Base-by-base conservation (phyloP, 2,888 invertebrate species). In the Acleris laterana region DNA sequence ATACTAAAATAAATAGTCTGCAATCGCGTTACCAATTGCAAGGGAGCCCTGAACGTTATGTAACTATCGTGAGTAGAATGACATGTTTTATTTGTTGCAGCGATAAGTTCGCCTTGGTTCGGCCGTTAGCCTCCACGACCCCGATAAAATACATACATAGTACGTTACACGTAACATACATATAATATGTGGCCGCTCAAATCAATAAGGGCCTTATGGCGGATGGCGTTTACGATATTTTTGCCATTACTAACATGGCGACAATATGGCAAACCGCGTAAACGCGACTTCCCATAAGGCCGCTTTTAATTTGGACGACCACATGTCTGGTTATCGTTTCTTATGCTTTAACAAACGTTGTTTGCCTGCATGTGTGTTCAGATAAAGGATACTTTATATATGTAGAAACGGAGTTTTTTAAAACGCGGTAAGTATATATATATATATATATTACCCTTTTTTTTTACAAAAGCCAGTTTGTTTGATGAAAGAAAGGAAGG, bases 61-160 rank as follows among this genome's bases (percentile, higher is more conserved):
- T 83, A 87, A 85, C 84, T 82, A 79, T 75, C 78, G 77, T 76
- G 72, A 73, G 72, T 75, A 69, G 74, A 71, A 67, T 44, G 59
- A 65, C 59, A 64, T 68, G 63, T 72, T 68, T 71, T 79, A 80
- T 78, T 79, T 77, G 77, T 75, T 72, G 72, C 62, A 53, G 68
- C 74, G 76, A 78, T 83, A 77, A 69, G 82, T 79, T 86, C 75
- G 87, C 90, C 90, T 90, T 90, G 90, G 76, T 69, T 83, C 81
- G 90, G 88, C 71, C 89, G 82, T 90, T 90, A 88, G 85, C 88
- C 90, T 81, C 82, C 77, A 75, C 70, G 81, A 75, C 81, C 80
- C 81, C 80, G 81, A 83, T 84, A 83, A 62, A 58, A 25, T 62
- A 56, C 49, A 44, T 58, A 59, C 51, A 51, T 51, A 51, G 49